Percentiles rank a stretch among this genome's conserved stretches.
Evolutionary conservation across 1,140 invertebrate genomes (phyloP).

Genomic region (Hesperophylax magnus): DNA sequence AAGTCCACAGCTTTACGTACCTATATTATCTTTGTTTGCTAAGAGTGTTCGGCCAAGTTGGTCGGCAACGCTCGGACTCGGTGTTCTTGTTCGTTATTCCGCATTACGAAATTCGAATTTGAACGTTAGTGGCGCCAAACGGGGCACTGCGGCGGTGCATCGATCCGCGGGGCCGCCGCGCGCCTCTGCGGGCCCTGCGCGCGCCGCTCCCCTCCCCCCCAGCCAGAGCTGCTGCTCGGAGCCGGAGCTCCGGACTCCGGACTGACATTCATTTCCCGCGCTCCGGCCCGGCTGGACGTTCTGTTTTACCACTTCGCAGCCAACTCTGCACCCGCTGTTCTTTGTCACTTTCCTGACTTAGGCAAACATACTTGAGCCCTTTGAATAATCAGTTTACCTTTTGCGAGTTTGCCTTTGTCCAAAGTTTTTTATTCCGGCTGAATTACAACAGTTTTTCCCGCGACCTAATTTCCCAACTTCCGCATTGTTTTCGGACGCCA

Average conservation of each 20-base stretch:
- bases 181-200: constrained; percentile 17
- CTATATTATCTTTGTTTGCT: not conserved
- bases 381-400: not conserved
- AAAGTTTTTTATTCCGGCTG: not conserved
- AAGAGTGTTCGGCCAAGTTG: not conserved
- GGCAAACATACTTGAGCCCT: no score
- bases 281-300: not conserved
- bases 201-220: not conserved
- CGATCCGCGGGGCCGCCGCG: constrained; percentile 30
- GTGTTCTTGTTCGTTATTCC: constrained; percentile 13
- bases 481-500: constrained; percentile 38
- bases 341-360: not conserved
- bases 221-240: no score
- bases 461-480: constrained; percentile 38
- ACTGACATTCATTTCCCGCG: constrained; percentile 23
- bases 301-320: not conserved
- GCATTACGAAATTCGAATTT: constrained; percentile 36
- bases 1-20: not conserved
- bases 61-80: constrained; percentile 1
- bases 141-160: constrained; percentile 32
- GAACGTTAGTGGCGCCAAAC: not conserved
- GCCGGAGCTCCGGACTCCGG: not conserved
- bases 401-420: not conserved
- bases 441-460: not conserved
- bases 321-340: not conserved